Conservation (phyloP, 2,113 vertebrate species). For the Syrrhaptes paradoxus region DNA sequence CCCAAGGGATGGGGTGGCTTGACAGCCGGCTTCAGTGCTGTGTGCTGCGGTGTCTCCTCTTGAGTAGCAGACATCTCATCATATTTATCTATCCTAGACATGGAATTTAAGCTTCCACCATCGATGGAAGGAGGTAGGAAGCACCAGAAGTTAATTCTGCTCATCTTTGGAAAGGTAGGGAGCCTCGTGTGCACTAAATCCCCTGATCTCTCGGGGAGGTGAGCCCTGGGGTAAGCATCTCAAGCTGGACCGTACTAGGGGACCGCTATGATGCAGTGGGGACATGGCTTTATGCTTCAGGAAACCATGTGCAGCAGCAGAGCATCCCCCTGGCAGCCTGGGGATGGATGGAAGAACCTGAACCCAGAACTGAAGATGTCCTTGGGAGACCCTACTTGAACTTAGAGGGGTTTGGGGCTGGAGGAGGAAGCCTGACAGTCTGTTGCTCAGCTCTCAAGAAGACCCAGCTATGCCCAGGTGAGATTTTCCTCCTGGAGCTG, state of each 20-base stretch:
- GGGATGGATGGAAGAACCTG: background rate
- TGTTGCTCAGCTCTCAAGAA: background rate
- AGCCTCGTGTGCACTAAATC: background rate
- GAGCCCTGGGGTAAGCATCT: background rate
- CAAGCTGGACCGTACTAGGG: background rate
- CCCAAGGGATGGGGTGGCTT: background rate
- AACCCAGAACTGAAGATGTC: background rate
- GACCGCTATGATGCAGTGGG: fast-evolving
- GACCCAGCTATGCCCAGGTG: background rate
- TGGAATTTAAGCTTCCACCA: background rate
- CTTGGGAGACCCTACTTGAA: background rate
- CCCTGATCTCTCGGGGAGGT: background rate
- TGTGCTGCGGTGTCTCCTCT: background rate
- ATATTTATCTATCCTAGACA: background rate
- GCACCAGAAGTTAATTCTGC: background rate
- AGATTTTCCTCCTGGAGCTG: background rate
- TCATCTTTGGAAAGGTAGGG: background rate
- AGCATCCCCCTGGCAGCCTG: background rate
- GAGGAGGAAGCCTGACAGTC: background rate
- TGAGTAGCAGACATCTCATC: background rate
- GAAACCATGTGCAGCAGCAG: fast-evolving
- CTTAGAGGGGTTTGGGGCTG: background rate
- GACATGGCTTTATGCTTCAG: background rate
- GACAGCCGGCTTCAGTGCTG: background rate
- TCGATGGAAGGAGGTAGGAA: background rate